phyloP scores from a whole-genome alignment of 2,888 invertebrate species.

The Phorcus lineatus region DNA sequence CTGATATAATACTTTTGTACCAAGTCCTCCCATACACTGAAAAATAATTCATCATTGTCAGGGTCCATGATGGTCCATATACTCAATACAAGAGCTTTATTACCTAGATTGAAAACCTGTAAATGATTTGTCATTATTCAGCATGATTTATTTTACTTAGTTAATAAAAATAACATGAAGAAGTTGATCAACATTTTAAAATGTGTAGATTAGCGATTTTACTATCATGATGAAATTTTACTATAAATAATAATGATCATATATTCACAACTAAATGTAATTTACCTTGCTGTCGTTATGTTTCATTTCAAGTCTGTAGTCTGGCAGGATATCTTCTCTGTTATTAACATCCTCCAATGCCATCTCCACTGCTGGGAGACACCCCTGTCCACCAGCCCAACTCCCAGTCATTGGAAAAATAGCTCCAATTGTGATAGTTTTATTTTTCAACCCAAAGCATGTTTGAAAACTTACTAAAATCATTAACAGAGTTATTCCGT shows the following conservation, averaged over 20 bases:
- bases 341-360: constrained; percentile 97
- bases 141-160: too few species aligned
- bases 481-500: neutral
- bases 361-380: constrained; percentile 96
- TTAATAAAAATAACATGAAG: too few species aligned
- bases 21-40: constrained; percentile 98
- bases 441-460: constrained; percentile 47
- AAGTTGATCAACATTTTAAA: too few species aligned
- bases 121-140: too few species aligned
- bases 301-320: constrained; percentile 91
- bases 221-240: constrained; percentile 1
- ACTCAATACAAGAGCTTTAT: too few species aligned
- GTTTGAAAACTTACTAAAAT: neutral
- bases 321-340: constrained; percentile 89
- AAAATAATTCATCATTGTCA: constrained; percentile 57
- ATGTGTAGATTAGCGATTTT: too few species aligned
- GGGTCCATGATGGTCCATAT: too few species aligned
- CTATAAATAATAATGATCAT: neutral
- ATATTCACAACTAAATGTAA: neutral
- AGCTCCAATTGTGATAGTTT: constrained; percentile 81
- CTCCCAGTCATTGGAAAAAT: constrained; percentile 98
- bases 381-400: constrained; percentile 99
- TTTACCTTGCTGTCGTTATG: constrained; percentile 96
- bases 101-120: too few species aligned
- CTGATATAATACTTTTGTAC: constrained; percentile 98